Evolutionary conservation across 2,113 vertebrate species (phyloP).

Genomic region (Antechinus stuartii): DNA sequence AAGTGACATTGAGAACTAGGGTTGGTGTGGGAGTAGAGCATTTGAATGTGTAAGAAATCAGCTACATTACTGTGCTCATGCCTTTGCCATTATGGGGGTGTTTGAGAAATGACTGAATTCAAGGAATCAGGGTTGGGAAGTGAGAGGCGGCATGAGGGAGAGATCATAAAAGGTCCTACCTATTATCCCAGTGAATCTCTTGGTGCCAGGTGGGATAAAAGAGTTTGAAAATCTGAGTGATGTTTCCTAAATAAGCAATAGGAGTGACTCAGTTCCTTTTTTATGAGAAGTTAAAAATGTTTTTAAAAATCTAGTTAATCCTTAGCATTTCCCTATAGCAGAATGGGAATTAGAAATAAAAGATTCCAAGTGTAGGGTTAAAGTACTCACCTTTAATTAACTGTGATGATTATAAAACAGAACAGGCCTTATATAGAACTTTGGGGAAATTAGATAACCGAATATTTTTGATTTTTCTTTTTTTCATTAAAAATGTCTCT

Average conservation of each 20-base stretch:
- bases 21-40: not conserved
- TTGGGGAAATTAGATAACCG: slow-evolving; percentile 10
- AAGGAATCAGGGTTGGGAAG: not conserved
- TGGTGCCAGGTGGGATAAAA: slow-evolving; percentile 51
- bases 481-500: not conserved
- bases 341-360: slow-evolving; percentile 53
- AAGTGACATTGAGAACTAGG: not conserved
- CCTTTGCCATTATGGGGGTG: not conserved
- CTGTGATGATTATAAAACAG: slow-evolving; percentile 35
- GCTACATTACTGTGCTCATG: not conserved
- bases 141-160: not conserved
- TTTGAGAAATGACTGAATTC: not conserved
- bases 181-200: not conserved
- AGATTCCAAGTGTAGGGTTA: not conserved
- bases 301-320: slow-evolving; percentile 56
- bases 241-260: slow-evolving; percentile 53
- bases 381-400: slow-evolving; percentile 27
- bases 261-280: slow-evolving; percentile 45
- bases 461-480: not conserved
- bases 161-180: slow-evolving; percentile 43
- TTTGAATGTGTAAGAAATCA: not conserved
- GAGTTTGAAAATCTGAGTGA: slow-evolving; percentile 50
- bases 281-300: slow-evolving; percentile 51
- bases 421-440: slow-evolving; percentile 1
- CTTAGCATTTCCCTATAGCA: slow-evolving; percentile 29